Evolutionary conservation across 2,797 vertebrate species (phyloP).

Genomic region (Clarias pachynema): DNA sequence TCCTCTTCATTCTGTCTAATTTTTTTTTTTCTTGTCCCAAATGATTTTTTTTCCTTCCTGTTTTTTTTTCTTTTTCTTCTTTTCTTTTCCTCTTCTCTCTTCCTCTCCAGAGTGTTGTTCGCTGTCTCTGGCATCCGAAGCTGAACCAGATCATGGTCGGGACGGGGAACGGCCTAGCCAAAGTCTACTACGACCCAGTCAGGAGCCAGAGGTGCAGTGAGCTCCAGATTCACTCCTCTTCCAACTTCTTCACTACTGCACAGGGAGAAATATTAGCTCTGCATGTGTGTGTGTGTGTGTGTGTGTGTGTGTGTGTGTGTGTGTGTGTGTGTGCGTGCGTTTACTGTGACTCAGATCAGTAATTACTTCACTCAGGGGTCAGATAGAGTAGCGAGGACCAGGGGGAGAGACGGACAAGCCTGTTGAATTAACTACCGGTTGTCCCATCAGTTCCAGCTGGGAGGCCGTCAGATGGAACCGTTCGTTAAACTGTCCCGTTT

Average conservation of each 20-base stretch:
- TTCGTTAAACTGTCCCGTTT: slow-evolving; percentile 30
- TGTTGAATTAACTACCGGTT: slow-evolving; percentile 4
- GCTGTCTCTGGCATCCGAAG: slow-evolving; percentile 97
- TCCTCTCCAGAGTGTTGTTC: slow-evolving; percentile 83
- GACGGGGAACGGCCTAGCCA: slow-evolving; percentile 91
- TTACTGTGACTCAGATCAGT: slow-evolving; percentile 14
- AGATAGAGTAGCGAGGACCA: slow-evolving; percentile 2
- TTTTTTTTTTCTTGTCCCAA: slow-evolving; percentile 17
- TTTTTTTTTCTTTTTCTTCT: neutral
- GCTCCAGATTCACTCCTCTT: slow-evolving; percentile 6
- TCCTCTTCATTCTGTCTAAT: slow-evolving; percentile 10
- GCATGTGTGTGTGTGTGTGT: neutral
- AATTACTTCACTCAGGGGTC: slow-evolving; percentile 4
- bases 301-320: neutral
- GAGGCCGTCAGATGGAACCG: slow-evolving; percentile 16
- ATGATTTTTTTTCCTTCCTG: slow-evolving; percentile 32
- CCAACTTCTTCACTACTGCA: neutral
- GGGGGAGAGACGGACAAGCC: neutral
- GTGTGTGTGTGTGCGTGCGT: neutral
- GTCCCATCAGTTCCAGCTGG: slow-evolving; percentile 29
- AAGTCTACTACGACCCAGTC: slow-evolving; percentile 94
- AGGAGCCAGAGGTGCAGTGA: slow-evolving; percentile 90
- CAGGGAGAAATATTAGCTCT: slow-evolving; percentile 1
- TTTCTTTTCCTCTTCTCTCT: slow-evolving; percentile 24
- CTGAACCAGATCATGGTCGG: slow-evolving; percentile 98